Evolutionary conservation across 2,113 vertebrate species (phyloP).

Genomic region (Antechinus flavipes): DNA sequence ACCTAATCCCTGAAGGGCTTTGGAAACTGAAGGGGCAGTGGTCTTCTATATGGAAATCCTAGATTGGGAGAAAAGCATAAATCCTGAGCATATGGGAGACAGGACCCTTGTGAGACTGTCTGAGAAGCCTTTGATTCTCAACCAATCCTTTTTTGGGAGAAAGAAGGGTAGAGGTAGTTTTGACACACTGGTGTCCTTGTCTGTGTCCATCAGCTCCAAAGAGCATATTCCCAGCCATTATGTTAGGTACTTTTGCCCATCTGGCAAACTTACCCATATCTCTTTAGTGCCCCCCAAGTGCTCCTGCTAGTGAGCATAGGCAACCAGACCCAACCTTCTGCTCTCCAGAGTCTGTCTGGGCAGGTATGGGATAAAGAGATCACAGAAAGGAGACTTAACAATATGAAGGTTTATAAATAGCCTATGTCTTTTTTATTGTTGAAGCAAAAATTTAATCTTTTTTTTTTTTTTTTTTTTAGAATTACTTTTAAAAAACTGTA

Average conservation of each 20-base stretch:
- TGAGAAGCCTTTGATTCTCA: not conserved
- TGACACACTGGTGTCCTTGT: not conserved
- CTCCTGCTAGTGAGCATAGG: slow-evolving; percentile 22
- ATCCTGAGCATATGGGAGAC: not conserved
- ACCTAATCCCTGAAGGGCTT: not conserved
- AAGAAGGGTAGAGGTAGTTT: not conserved
- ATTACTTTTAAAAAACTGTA: slow-evolving; percentile 65
- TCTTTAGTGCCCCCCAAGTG: not conserved
- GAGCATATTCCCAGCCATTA: not conserved
- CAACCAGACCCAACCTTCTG: no score
- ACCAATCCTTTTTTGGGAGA: not conserved
- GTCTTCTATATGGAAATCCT: not conserved
- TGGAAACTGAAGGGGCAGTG: not conserved
- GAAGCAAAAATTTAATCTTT: slow-evolving; percentile 77
- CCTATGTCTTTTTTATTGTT: slow-evolving; percentile 78
- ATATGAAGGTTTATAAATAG: slow-evolving; percentile 88
- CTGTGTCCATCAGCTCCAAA: not conserved
- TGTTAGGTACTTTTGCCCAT: not conserved
- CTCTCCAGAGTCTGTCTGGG: no score
- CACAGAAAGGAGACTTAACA: slow-evolving; percentile 75
- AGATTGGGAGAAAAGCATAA: no score
- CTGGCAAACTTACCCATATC: not conserved
- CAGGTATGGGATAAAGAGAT: slow-evolving; percentile 44
- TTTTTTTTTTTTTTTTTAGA: slow-evolving; percentile 52
- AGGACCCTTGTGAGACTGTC: not conserved